These are phyloP conservation scores for Corbicula japonica DNA, from an alignment of 2,888 invertebrate genomes.

Conservation along the genomic window DNA sequence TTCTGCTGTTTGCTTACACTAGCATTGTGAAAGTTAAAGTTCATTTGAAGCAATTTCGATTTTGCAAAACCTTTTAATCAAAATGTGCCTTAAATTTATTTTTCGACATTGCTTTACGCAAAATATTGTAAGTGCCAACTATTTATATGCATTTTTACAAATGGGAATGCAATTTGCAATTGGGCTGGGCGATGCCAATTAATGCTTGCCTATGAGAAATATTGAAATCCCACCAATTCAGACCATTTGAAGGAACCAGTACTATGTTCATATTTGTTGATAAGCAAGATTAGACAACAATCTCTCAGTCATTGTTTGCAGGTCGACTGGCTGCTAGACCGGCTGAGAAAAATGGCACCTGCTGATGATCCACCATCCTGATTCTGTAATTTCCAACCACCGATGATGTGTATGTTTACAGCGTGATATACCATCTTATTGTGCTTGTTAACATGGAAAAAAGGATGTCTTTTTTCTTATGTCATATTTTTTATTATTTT, in stretches of 20 bases:
- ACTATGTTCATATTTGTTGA: neutral
- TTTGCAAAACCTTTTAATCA: neutral
- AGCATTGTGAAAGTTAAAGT: neutral
- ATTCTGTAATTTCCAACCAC: too few species aligned
- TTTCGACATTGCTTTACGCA: neutral
- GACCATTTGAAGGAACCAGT: neutral
- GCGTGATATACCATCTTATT: too few species aligned
- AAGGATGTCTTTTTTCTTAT: too few species aligned
- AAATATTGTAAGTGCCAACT: neutral
- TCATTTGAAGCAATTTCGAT: neutral
- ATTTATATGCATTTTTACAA: neutral
- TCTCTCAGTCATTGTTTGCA: slow-evolving; percentile 28
- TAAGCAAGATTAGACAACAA: neutral
- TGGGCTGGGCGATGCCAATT: neutral
- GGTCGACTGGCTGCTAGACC: slow-evolving; percentile 72
- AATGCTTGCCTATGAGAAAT: neutral
- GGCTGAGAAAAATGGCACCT: slow-evolving; percentile 62
- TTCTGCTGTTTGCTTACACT: neutral
- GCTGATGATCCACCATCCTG: too few species aligned
- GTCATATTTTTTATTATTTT: too few species aligned
- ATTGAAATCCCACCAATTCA: neutral
- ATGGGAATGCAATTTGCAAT: neutral
- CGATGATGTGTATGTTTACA: too few species aligned
- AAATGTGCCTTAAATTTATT: neutral
- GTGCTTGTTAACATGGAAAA: too few species aligned